Evolutionary conservation across 30 jellyfish, hydroid and myxozoan species (phyloP).

Genomic region (Mastigias papua): DNA sequence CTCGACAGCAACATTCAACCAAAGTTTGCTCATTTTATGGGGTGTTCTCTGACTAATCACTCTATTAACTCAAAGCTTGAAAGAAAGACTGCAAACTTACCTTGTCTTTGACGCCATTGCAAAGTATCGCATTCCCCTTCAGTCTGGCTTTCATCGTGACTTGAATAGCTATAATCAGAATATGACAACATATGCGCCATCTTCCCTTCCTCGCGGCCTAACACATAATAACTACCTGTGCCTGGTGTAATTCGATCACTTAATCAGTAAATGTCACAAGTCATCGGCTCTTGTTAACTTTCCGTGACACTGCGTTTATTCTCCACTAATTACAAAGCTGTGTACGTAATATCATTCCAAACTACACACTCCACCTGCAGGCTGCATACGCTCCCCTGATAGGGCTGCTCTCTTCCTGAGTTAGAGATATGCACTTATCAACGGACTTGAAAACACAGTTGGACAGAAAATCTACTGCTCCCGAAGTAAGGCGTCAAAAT

Average conservation of each 20-base stretch:
- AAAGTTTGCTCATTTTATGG: too few relatives aligned
- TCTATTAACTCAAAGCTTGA: too few relatives aligned
- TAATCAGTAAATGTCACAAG: not conserved
- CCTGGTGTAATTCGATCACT: conserved; percentile 13
- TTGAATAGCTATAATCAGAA: conserved; percentile 73
- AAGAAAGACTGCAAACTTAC: conserved; percentile 12
- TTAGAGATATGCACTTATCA: not conserved
- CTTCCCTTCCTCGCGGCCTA: conserved; percentile 53
- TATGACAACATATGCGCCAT: conserved; percentile 79
- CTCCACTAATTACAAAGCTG: conserved; percentile 34
- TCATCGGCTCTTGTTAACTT: conserved; percentile 25
- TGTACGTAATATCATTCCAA: not conserved
- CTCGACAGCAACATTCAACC: too few relatives aligned
- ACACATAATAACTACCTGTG: not conserved
- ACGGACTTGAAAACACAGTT: not conserved
- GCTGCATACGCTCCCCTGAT: not conserved
- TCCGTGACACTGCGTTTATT: conserved; percentile 17
- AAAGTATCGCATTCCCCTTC: conserved; percentile 75
- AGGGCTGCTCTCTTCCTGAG: not conserved
- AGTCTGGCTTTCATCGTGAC: conserved; percentile 78
- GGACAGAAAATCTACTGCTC: not conserved
- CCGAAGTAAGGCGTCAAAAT: not conserved
- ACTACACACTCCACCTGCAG: not conserved
- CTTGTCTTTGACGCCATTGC: conserved; percentile 81
- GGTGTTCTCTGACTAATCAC: too few relatives aligned